Base-by-base conservation (phyloP, 2,797 vertebrate genomes). In the Ctenopoma multispine region DNA sequence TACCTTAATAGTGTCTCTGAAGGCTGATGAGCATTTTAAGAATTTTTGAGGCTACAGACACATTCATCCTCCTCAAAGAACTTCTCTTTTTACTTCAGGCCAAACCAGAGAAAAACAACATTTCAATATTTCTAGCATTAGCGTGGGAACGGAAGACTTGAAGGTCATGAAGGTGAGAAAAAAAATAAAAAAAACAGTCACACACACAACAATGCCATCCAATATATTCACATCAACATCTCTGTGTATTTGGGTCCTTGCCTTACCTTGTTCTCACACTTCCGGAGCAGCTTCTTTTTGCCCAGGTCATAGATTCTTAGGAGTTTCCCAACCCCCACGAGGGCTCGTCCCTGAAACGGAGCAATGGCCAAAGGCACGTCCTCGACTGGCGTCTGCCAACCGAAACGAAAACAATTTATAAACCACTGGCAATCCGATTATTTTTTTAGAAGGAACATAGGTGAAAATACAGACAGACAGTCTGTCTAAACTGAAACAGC, bases 351-450 rank as follows among this genome's bases (percentile, higher is more conserved):
- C 77, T 99, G 98, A 88, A 99, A 99, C 0, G 97, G 97, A 31
- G 98, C 97, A n/a, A 99, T 99, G 60, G 98, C 98, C 77, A 97
- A 91, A 3, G 98, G 98, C 12, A 99, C 97, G 29, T 99, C 97
- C 87, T 99, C 98, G 14, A 99, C 97, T 0, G 97, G 96, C 0
- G 97, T 99, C 98, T 99, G 80, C 4, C 24, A 70, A 50, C 29
- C 34, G 65, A 70, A 68, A 67, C 4, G 70, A 9, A 70, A 20
- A 20, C 11, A 55, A 49, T 48, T 15, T 48, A 44, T 31, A 17
- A 56, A 1, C 0, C 12, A 1, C 9, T 44, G 12, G 2, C 21
- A 17, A 43, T 31, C 10, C 0, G 7, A 44, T 59, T 29, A 12
- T 29, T 51, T 36, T 12, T 46, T 21, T 0, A 29, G n/a, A 11